Percentiles rank a stretch among this genome's conserved stretches.
phyloP scores from a whole-genome alignment of 2,797 vertebrate species.

The Cossypha dichroa region DNA sequence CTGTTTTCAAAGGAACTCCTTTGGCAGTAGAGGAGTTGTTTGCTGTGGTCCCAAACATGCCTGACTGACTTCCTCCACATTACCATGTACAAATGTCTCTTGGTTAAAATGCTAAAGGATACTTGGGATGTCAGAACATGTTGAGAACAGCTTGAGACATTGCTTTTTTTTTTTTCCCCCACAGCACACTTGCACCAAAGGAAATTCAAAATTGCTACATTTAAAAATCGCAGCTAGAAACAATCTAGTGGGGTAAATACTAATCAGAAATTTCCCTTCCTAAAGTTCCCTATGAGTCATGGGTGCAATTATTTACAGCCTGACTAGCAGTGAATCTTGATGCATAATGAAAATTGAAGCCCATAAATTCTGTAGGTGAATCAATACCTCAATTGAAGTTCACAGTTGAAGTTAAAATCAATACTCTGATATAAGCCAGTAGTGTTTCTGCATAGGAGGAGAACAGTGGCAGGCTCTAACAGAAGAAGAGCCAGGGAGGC shows the following conservation, averaged over 20 bases:
- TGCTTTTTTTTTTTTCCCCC: not conserved
- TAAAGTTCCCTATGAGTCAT: not conserved
- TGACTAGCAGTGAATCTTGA: not conserved
- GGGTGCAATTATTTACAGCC: not conserved
- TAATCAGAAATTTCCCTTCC: not conserved
- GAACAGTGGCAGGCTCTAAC: not conserved
- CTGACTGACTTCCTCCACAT: not conserved
- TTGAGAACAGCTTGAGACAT: not conserved
- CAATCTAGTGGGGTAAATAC: not conserved
- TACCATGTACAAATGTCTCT: not conserved
- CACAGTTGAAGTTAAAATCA: not conserved
- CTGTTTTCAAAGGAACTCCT: not conserved
- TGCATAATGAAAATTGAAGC: constrained; percentile 2
- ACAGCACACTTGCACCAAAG: not conserved
- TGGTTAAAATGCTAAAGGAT: not conserved
- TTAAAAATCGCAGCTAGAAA: not conserved
- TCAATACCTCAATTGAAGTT: constrained; percentile 7
- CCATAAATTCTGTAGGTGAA: not conserved
- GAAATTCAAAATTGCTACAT: not conserved
- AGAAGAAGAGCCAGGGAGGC: not conserved
- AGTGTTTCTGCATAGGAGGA: not conserved
- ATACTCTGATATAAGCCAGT: not conserved
- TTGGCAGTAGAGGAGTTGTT: not conserved
- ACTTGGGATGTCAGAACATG: not conserved
- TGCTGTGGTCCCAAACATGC: not conserved